phyloP scores from a whole-genome alignment of 37 sponge, comb jelly and placozoan species.

The Ephydatia muelleri region DNA sequence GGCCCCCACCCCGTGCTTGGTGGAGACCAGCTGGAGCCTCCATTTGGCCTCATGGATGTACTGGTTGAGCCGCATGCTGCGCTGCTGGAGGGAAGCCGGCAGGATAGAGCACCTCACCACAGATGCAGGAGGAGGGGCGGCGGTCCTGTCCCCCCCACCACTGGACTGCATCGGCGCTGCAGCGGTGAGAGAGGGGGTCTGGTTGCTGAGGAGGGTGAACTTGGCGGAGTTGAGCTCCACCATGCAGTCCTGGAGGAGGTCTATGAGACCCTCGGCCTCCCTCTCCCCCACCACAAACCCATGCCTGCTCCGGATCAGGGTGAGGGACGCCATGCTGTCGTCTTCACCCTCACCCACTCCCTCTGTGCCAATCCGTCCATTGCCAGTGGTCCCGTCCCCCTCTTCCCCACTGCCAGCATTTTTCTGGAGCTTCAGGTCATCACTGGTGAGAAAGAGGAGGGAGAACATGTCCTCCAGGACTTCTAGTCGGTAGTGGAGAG shows the following conservation, averaged over 20 bases:
- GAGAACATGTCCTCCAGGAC: constrained; percentile 93
- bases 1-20: constrained; percentile 34
- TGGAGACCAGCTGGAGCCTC: constrained; percentile 82
- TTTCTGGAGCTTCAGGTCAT: constrained; percentile 37
- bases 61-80: constrained; percentile 73
- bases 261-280: constrained; percentile 47
- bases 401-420: neutral
- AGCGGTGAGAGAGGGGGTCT: neutral
- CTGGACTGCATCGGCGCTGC: neutral
- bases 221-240: constrained; percentile 50
- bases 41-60: constrained; percentile 89
- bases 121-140: too few species aligned
- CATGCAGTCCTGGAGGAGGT: constrained; percentile 68
- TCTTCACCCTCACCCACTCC: too few species aligned
- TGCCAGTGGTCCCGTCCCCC: neutral
- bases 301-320: constrained; percentile 41
- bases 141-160: neutral
- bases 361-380: neutral
- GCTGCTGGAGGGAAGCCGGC: constrained; percentile 50
- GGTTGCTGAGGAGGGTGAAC: constrained; percentile 33
- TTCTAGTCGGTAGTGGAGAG: constrained; percentile 85
- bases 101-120: constrained; percentile 56
- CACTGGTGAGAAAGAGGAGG: constrained; percentile 77
- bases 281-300: constrained; percentile 55
- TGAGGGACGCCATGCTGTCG: neutral